Evolutionary conservation across 2,797 vertebrate species (phyloP).

Genomic region (Coregonus ussuriensis): DNA sequence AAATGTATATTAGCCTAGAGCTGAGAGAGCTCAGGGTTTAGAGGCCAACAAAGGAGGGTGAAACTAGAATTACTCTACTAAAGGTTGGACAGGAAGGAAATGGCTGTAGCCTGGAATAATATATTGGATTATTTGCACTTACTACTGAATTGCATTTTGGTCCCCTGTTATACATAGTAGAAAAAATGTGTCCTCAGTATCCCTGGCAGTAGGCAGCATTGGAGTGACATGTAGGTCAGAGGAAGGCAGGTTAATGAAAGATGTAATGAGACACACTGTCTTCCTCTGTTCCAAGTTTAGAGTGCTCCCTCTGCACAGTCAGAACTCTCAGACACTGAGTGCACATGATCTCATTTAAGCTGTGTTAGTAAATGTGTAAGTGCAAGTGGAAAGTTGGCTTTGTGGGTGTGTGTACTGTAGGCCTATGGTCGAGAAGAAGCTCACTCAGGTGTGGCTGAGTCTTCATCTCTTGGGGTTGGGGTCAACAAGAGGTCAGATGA

Average conservation of each 20-base stretch:
- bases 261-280: background rate
- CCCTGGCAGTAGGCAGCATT: background rate
- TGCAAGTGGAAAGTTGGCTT: background rate
- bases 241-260: background rate
- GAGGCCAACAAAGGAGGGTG: background rate
- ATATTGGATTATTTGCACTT: background rate
- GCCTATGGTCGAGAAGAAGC: background rate
- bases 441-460: background rate
- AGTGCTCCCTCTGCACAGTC: background rate
- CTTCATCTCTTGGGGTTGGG: background rate
- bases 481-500: background rate
- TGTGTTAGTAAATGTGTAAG: background rate
- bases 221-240: conserved; percentile 2
- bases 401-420: background rate
- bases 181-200: background rate
- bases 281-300: background rate
- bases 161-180: background rate
- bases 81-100: background rate
- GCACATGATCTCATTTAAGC: background rate
- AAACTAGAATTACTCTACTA: background rate
- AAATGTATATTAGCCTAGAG: background rate
- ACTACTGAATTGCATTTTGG: background rate
- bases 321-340: background rate
- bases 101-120: background rate
- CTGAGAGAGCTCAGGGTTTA: background rate